Evolutionary conservation across 2,113 vertebrate genomes (phyloP), one percentile per base, ranked within the genome.

Genomic region (Chrysochloris asiatica): DNA sequence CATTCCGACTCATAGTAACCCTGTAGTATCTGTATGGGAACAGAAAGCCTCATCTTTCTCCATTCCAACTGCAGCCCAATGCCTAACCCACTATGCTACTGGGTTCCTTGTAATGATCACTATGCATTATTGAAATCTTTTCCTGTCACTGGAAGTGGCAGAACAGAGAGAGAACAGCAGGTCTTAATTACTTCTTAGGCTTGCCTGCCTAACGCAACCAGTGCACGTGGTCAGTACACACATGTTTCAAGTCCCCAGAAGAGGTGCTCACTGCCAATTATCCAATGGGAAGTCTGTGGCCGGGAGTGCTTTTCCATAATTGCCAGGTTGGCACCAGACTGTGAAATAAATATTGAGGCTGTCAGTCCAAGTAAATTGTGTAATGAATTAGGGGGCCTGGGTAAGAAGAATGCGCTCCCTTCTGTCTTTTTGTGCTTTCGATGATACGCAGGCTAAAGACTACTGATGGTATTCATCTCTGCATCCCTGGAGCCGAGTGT

Each of bases 251-350:
- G 67, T 48, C 38, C 36, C 76, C 10, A 1, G 45, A 61, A 69
- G 72, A 80, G 85, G 61, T 54, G 4, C 86, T 65, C 1, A 78
- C 47, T 86, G 86, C 88, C 95, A 90, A 26, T 93, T 59, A 93
- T n/a, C 88, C 95, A 78, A 43, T 16, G 80, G 94, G 94, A 69
- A 75, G 88, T 67, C 95, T 79, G 73, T 71, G 86, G 65, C 90
- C 17, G 0, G 63, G 80, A 83, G 83, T 28, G 0, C 30, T 54
- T 56, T 69, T 76, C 52, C 2, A 0, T 93, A 77, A 93, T 84
- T 78, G 93, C 54, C 63, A 77, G 26, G 63, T n/a, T 26, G 91
- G 88, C 75, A 88, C 75, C 91, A 76, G 94, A 30, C 89, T 76
- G 89, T 45, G 91, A 87, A 33, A 83, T 92, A 90, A 94, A 88